These are phyloP conservation scores for Lithophane ornitopus DNA, from an alignment of 2,888 invertebrate species.

Conservation along the genomic window DNA sequence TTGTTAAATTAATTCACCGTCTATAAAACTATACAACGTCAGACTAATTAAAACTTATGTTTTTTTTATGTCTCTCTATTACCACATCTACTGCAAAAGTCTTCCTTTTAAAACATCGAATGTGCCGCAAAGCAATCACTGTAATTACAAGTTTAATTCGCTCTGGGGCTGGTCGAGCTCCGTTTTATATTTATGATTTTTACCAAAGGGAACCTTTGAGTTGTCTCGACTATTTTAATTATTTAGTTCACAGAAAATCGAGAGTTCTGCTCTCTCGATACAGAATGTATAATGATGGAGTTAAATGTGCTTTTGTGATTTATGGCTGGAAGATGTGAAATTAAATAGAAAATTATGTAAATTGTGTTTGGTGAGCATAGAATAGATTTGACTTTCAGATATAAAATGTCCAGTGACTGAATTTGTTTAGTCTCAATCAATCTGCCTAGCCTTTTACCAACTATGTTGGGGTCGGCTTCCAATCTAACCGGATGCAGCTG, in stretches of 20 bases:
- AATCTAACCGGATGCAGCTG: too few species aligned
- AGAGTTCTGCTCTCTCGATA: background rate
- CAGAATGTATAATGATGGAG: slow-evolving; percentile 22
- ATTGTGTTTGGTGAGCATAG: background rate
- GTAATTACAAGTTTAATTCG: slow-evolving; percentile 80
- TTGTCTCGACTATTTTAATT: slow-evolving; percentile 52
- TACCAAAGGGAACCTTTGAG: slow-evolving; percentile 45
- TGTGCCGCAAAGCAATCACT: slow-evolving; percentile 75
- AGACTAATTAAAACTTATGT: background rate
- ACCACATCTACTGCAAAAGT: slow-evolving; percentile 50
- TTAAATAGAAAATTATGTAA: background rate
- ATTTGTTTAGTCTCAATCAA: too few species aligned
- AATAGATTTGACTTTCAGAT: background rate
- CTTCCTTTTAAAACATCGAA: slow-evolving; percentile 62
- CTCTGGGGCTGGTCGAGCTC: slow-evolving; percentile 53
- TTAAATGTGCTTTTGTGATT: background rate
- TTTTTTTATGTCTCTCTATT: slow-evolving; percentile 1
- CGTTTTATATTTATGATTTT: slow-evolving; percentile 70
- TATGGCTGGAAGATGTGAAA: background rate
- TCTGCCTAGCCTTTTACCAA: too few species aligned
- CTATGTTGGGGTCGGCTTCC: too few species aligned
- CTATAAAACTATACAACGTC: background rate
- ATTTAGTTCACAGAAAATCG: slow-evolving; percentile 38
- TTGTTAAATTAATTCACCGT: background rate
- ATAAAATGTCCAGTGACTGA: background rate